Base-by-base conservation (phyloP, 1,140 invertebrate species). In the Lasaia peninsularis region DNA sequence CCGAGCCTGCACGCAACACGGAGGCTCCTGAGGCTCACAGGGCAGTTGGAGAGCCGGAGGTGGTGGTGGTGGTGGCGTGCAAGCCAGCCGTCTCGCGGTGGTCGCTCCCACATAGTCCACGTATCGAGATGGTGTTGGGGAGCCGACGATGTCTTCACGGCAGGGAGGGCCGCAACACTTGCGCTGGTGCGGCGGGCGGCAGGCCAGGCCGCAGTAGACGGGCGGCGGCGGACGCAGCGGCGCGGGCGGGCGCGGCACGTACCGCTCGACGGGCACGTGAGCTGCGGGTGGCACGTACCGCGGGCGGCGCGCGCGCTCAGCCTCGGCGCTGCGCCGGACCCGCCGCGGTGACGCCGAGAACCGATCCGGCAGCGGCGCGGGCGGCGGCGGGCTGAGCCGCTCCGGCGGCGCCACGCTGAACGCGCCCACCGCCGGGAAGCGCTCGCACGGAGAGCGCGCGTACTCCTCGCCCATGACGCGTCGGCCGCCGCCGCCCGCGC, bases 221-320 rank as follows among this genome's bases (percentile, higher is more conserved):
- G 85, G 84, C 18, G 78, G 79, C 52, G 75, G 86, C 56, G 55
- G 91, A 11, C 81, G 89, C 73, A 91, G 87, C 49, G 91, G 90
- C 5, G 90, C 90, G 35, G 91, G 92, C 34, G 91, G 92, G 60
- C 91, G 89, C 33, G 92, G 92, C 60, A 93, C 92, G 65, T 93
- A 93, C 62, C 92, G 89, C 78, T 94, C 93, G 44, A 94, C 93
- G 6, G 93, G 93, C 59, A 92, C 92, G 75, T 94, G 93, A 33
- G 92, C 92, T 52, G 92, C 91, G 2, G 92, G 92, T 1, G 92
- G 92, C 56, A 93, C 90, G 58, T 93, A 93, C 48, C 91, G 87
- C 75, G 90, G 81, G 53, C 76, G 73, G 51, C 80, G 67, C 78
- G 86, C 63, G 78, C 89, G 91, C 56, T 91, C 90, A 40, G 91